Base-by-base conservation (phyloP, 2,888 invertebrate species). In the Scaptomyza cyrtandrae region DNA sequence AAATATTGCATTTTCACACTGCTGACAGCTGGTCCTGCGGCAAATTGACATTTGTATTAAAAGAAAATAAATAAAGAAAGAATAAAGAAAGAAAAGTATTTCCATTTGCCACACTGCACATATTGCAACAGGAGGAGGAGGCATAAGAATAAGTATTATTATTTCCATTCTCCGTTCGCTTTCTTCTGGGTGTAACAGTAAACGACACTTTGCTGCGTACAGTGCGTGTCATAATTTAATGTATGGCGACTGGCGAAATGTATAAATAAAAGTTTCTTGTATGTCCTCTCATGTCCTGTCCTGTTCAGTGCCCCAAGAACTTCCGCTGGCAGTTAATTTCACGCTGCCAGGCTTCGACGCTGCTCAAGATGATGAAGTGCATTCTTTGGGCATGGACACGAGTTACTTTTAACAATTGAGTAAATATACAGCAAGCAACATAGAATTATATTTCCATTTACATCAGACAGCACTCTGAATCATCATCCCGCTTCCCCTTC, bases 241-340 rank as follows among this genome's bases (percentile, higher is more conserved):
- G 74, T 77, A 88, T 74, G 77, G 45, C 83, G 65, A 56, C 46
- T 54, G 75, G 41, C 45, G 71, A 27, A 33, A 35, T 71, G 74
- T 79, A 85, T 83, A 88, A 83, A 81, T 75, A 77, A 78, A 88
- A 74, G 74, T 73, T 76, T 16, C 0, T 16, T 41, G n/a, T n/a
- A n/a, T n/a, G n/a, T n/a, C n/a, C n/a, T n/a, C n/a, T n/a, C n/a
- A n/a, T n/a, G 39, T 39, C 39, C 39, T 16, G 64, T 85, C 54
- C 82, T 48, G 65, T 37, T 5, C 37, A 6, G 9, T 10, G 41
- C 9, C 70, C 58, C 64, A 74, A 59, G 58, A 58, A 61, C 71
- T 68, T 74, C 67, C 71, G 64, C 77, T 83, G 83, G 86, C 83
- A 88, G 83, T 83, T 83, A 88, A 83, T 83, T 83, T 83, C 83